Conservation (phyloP, 2,888 invertebrate species). For the Pteria penguin region DNA sequence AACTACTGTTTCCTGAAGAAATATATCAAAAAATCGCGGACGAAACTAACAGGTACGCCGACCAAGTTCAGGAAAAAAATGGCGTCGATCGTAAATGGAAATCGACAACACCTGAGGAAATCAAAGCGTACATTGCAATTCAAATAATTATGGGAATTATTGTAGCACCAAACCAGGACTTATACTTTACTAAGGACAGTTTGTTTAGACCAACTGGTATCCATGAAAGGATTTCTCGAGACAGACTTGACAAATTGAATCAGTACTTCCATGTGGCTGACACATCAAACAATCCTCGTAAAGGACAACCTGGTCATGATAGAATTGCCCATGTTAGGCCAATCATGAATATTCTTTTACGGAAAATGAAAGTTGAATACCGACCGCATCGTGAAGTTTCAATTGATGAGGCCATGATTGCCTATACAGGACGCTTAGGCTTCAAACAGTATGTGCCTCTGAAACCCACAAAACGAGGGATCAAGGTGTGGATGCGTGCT, state of each 20-base stretch:
- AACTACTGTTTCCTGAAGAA: neutral
- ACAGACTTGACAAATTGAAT: constrained; percentile 2
- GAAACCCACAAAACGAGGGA: constrained; percentile 45
- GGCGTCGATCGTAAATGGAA: neutral
- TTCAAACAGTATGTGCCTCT: constrained; percentile 42
- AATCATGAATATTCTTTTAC: constrained; percentile 1
- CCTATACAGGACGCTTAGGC: constrained; percentile 25
- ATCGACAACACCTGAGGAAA: neutral
- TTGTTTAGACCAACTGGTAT: constrained; percentile 6
- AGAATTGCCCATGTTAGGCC: constrained; percentile 29
- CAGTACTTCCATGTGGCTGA: constrained; percentile 21
- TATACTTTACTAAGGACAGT: neutral
- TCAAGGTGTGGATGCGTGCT: constrained; percentile 47
- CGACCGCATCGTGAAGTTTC: constrained; percentile 13
- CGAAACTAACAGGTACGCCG: neutral
- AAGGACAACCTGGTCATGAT: constrained; percentile 17
- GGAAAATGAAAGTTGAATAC: neutral
- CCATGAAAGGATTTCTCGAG: neutral
- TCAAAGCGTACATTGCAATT: neutral
- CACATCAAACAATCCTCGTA: neutral
- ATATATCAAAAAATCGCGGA: neutral
- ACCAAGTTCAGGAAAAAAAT: constrained; percentile 1
- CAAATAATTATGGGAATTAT: constrained; percentile 1
- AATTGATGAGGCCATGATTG: constrained; percentile 38
- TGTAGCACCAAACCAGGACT: neutral